phyloP scores from a whole-genome alignment of 2,113 vertebrate genomes.

The Reinhardtius hippoglossoides region DNA sequence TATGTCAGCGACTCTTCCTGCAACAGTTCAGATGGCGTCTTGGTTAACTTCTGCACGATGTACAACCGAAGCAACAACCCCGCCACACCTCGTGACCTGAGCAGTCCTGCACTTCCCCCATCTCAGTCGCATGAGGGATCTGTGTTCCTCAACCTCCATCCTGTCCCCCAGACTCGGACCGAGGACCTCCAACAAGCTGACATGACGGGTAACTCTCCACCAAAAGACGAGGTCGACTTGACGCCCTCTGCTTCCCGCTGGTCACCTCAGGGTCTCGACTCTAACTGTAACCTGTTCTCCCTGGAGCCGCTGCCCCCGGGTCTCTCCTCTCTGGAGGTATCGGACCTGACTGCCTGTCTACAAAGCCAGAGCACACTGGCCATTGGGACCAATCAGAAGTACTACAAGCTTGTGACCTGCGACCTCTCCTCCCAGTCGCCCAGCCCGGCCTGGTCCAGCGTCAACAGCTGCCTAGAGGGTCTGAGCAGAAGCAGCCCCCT shows the following conservation, averaged over 20 bases:
- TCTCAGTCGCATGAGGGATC: conserved; percentile 79
- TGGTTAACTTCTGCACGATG: conserved; percentile 95
- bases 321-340: conserved; percentile 80
- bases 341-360: conserved; percentile 89
- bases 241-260: conserved; percentile 79
- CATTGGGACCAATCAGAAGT: conserved; percentile 92
- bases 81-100: conserved; percentile 85
- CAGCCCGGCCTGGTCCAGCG: conserved; percentile 89
- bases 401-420: conserved; percentile 95
- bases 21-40: conserved; percentile 92
- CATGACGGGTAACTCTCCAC: conserved; percentile 42
- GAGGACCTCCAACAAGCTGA: conserved; percentile 42
- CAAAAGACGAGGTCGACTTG: conserved; percentile 50
- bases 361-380: conserved; percentile 89
- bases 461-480: conserved; percentile 89
- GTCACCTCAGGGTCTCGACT: conserved; percentile 88
- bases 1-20: conserved; percentile 92
- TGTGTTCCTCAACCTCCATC: conserved; percentile 92
- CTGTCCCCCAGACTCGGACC: conserved; percentile 85
- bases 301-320: conserved; percentile 81
- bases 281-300: conserved; percentile 92
- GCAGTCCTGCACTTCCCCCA: conserved; percentile 84
- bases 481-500: conserved; percentile 83
- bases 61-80: conserved; percentile 90
- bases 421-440: conserved; percentile 95